Base-by-base conservation (phyloP, 1,140 invertebrate species). In the Macrobrachium rosenbergii region DNA sequence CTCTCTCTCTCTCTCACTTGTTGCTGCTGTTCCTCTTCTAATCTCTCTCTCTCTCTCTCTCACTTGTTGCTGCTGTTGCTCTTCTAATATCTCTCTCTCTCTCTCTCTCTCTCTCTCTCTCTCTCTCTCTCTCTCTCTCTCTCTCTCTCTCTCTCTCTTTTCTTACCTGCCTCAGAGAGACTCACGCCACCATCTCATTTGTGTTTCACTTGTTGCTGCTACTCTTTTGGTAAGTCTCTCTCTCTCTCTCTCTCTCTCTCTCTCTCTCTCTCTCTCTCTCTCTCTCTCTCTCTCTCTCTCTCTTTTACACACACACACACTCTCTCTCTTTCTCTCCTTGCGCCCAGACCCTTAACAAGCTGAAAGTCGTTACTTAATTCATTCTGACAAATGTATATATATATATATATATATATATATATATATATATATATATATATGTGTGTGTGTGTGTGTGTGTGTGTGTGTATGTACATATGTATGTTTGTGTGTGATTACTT, bases 11-110 rank as follows among this genome's bases (percentile, higher is more conserved):
- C 75, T 58, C 75, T 77, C 72, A n/a, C 19, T 28, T 6, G 52
- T 37, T 77, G 37, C 58, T 19, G 43, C 75, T 58, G 43, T 77
- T 43, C 52, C 75, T 77, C 75, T 76, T 58, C 45, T 37, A 43
- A 23, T 76, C 73, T 77, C 75, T 77, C 75, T 77, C 75, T 77
- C 75, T 77, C 43, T 77, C 43, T 77, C 75, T 17, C 72, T 17
- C 59, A 19, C 59, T 21, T 77, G n/a, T 52, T n/a, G 19, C 75
- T 52, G 16, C 58, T 23, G 5, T n/a, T n/a, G n/a, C 75, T 77
- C 75, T 76, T 58, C 45, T 37, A 43, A 23, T 76, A 23, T 77
- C 75, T 77, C 75, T 77, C 75, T 77, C 73, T 17, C 21, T 45
- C 19, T 45, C 37, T 45, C 14, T 45, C 37, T 52, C 37, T 52